A percentile compares a stretch with the other conserved stretches of the same genome.
phyloP scores from a whole-genome alignment of 2,113 vertebrate species.

The Cyprinodon variegatus region DNA sequence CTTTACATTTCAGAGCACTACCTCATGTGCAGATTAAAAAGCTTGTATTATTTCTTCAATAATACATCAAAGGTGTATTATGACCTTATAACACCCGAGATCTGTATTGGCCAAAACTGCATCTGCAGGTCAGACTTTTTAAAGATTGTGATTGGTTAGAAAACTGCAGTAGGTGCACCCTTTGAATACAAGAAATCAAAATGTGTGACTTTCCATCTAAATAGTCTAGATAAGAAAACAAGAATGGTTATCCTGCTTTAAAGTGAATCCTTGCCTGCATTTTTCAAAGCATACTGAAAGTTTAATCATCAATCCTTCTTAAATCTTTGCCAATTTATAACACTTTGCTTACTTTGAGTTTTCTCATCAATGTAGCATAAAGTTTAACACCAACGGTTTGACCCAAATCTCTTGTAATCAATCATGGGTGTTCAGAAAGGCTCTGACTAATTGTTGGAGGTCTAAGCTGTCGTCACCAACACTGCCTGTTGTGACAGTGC shows the following conservation, averaged over 20 bases:
- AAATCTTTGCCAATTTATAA: conserved; percentile 27
- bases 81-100: no score
- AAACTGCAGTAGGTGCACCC: no score
- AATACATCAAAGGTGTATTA: no score
- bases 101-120: no score
- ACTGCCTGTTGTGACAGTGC: conserved; percentile 68
- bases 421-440: conserved; percentile 59
- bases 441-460: conserved; percentile 50
- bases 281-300: not conserved
- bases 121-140: no score
- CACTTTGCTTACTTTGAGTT: conserved; percentile 35
- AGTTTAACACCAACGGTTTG: conserved; percentile 61
- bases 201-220: conserved; percentile 2
- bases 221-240: not conserved
- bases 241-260: not conserved
- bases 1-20: no score
- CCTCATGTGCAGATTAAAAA: no score
- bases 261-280: not conserved
- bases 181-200: not conserved
- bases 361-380: conserved; percentile 23
- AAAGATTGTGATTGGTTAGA: no score
- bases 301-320: not conserved
- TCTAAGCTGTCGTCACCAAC: conserved; percentile 60
- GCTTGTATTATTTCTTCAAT: no score
- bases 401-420: conserved; percentile 64